Evolutionary conservation across 2,888 invertebrate genomes (phyloP).

Genomic region (Anodontia alba): DNA sequence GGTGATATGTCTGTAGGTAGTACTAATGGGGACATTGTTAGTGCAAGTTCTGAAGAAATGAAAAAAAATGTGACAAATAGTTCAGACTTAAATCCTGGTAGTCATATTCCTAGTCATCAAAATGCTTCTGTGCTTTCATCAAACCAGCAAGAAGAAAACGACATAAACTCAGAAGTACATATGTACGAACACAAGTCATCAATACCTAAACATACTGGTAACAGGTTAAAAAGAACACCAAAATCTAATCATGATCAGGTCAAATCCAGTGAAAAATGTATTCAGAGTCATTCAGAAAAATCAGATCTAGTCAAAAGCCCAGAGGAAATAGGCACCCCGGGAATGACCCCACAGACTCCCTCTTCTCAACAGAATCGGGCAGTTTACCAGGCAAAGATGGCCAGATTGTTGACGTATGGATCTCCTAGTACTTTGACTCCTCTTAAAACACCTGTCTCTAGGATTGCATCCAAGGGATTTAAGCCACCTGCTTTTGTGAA

Average conservation of each 20-base stretch:
- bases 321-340: neutral
- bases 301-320: neutral
- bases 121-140: neutral
- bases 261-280: neutral
- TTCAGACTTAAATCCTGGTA: neutral
- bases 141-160: too few relatives aligned
- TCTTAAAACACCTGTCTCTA: constrained; percentile 59
- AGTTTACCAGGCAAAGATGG: constrained; percentile 61
- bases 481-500: constrained; percentile 69
- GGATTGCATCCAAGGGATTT: constrained; percentile 62
- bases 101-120: neutral
- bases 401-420: constrained; percentile 66
- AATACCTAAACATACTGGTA: neutral
- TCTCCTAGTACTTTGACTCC: constrained; percentile 67
- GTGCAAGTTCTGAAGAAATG: neutral
- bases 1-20: too few relatives aligned
- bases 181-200: neutral
- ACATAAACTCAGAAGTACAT: too few relatives aligned
- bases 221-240: neutral
- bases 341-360: constrained; percentile 15
- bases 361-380: constrained; percentile 42
- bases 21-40: too few relatives aligned
- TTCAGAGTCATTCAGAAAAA: neutral
- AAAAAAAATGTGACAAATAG: too few relatives aligned
- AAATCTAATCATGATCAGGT: neutral